A percentile compares a stretch with the other conserved stretches of the same genome.
These are phyloP conservation scores for Blomia tropicalis DNA, from an alignment of 2,888 invertebrate genomes.

Conservation along the genomic window DNA sequence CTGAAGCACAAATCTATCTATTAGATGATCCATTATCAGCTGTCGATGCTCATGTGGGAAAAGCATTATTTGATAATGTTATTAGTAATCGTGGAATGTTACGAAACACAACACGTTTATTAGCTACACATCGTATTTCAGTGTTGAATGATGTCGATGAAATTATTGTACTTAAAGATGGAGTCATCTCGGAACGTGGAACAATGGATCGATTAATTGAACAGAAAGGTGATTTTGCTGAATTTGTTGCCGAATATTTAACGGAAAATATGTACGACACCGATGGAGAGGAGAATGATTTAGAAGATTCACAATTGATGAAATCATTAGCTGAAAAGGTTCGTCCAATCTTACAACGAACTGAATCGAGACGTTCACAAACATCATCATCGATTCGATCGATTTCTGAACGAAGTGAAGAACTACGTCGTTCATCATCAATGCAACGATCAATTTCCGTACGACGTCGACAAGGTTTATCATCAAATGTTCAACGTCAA, in stretches of 20 bases:
- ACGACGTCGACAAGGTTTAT: not conserved
- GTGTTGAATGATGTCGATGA: slow-evolving; percentile 75
- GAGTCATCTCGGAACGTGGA: slow-evolving; percentile 70
- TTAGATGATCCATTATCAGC: slow-evolving; percentile 45
- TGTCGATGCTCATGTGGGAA: slow-evolving; percentile 38
- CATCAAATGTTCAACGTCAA: not conserved
- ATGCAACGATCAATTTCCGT: not conserved
- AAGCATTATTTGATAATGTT: slow-evolving; percentile 42
- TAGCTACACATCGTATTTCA: slow-evolving; percentile 88
- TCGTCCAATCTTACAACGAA: slow-evolving; percentile 9
- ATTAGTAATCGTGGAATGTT: slow-evolving; percentile 40
- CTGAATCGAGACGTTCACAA: not conserved
- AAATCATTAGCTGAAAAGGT: slow-evolving; percentile 16
- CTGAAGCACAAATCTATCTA: slow-evolving; percentile 38
- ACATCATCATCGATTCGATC: not conserved
- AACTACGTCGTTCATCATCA: not conserved
- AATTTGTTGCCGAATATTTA: slow-evolving; percentile 40
- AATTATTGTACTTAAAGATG: slow-evolving; percentile 71
- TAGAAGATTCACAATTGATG: not conserved
- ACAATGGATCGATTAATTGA: slow-evolving; percentile 71
- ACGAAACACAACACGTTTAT: slow-evolving; percentile 52
- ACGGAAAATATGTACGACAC: slow-evolving; percentile 25
- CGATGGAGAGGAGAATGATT: not conserved
- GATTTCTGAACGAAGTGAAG: too few relatives aligned
- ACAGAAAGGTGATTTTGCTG: slow-evolving; percentile 47